Conservation (phyloP, 2,797 vertebrate genomes). For the Sebastiscus tertius region DNA sequence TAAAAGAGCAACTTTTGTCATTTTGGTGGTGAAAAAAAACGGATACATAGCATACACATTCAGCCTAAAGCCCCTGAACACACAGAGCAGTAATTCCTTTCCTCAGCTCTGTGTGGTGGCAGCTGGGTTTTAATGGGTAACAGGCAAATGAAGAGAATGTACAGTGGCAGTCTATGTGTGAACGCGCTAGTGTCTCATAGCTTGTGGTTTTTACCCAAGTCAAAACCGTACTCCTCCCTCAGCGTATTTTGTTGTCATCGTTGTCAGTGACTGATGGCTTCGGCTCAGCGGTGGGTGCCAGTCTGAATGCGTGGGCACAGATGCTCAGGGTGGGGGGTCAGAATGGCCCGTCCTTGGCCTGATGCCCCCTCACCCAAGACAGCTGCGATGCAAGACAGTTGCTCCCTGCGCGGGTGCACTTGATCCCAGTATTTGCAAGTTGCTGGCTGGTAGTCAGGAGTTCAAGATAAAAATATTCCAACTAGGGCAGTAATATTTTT, state of each 20-base stretch:
- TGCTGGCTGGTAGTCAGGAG: conserved; percentile 14
- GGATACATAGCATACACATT: conserved; percentile 10
- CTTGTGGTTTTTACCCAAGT: conserved; percentile 64
- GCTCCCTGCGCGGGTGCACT: conserved; percentile 39
- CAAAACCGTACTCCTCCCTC: conserved; percentile 45
- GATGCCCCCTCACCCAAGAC: conserved; percentile 58
- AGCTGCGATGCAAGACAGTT: conserved; percentile 70
- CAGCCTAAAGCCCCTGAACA: conserved; percentile 2
- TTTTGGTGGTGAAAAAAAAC: conserved; percentile 15
- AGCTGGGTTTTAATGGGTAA: conserved; percentile 66
- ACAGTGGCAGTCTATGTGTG: conserved; percentile 66
- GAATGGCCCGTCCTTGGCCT: conserved; percentile 41
- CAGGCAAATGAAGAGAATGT: conserved; percentile 59
- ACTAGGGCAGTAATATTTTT: conserved; percentile 22
- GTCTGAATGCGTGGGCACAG: conserved; percentile 54
- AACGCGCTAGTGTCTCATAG: conserved; percentile 48
- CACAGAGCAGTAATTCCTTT: not conserved
- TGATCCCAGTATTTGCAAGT: conserved; percentile 35
- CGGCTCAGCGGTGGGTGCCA: conserved; percentile 41
- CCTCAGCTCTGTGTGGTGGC: conserved; percentile 22
- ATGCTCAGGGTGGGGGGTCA: conserved; percentile 50
- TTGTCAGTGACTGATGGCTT: conserved; percentile 50
- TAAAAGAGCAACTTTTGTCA: conserved; percentile 22
- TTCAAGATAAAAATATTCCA: conserved; percentile 56
- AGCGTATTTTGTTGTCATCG: conserved; percentile 50